Base-by-base conservation (phyloP, 2,797 vertebrate species). In the Helarctos malayanus region DNA sequence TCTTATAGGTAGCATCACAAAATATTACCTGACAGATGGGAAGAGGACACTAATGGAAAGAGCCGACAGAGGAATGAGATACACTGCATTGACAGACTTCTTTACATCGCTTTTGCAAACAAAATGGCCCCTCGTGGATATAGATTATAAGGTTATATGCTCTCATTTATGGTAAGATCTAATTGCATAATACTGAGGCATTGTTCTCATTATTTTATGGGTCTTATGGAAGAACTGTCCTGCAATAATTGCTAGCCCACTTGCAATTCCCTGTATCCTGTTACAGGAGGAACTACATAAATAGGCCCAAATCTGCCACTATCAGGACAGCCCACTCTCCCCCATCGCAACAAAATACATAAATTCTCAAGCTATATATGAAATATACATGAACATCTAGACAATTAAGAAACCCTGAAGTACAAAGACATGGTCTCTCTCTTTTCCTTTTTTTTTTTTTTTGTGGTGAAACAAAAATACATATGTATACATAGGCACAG, bases 91-190 rank as follows among this genome's bases (percentile, higher is more conserved):
- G 10, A 73, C 32, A 84, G 6, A n/a, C 45, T 59, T 21, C 54
- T 75, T 75, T 25, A n/a, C 16, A n/a, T 21, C 71, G 84, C 29
- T 65, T 54, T 76, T 59, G 47, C n/a, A 79, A 92, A 90, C 54
- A 88, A 94, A 92, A 91, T 45, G 29, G 2, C 21, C 90, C 86
- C 63, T 54, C 25, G 0, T 35, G n/a, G 9, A 54, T 41, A 19
- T 41, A 15, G 32, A 32, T 94, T 75, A 81, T n/a, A 63, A 82
- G 35, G 65, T 52, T 57, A 57, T 14, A 49, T 81, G 56, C 5
- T 89, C 41, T 73, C 54, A 65, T 68, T 93, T 93, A 83, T n/a
- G 71, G 21, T 65, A 79, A 88, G 27, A 35, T 91, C 69, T 87
- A 65, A 56, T 68, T 82, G 92, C 41, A 75, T 11, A 59, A 54